Percentiles rank a stretch among this genome's conserved stretches.
Conservation (phyloP, 2,797 vertebrate genomes). For the Tenualosa thibaudeaui region DNA sequence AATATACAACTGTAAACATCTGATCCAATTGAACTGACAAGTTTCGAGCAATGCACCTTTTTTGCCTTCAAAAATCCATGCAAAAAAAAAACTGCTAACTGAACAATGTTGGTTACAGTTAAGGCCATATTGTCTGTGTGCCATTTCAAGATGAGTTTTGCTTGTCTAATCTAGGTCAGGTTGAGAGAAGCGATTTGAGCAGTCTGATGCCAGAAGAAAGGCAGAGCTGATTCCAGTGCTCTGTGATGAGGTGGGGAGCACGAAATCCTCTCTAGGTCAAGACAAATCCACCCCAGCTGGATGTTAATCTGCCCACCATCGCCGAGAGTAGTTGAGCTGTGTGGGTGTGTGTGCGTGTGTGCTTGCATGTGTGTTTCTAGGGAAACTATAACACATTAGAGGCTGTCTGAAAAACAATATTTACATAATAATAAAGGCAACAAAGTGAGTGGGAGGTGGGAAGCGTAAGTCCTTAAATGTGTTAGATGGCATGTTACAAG, state of each 20-base stretch:
- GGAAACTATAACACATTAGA: not conserved
- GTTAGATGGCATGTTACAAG: not conserved
- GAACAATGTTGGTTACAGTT: slow-evolving; percentile 17
- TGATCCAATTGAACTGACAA: not conserved
- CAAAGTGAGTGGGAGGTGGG: not conserved
- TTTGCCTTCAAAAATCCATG: not conserved
- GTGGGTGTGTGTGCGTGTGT: not conserved
- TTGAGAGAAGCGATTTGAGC: slow-evolving; percentile 18
- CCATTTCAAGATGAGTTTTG: slow-evolving; percentile 12
- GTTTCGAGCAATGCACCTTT: not conserved
- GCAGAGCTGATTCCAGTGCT: slow-evolving; percentile 16
- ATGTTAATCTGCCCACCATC: slow-evolving; percentile 22
- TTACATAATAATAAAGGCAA: not conserved
- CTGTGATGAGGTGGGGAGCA: slow-evolving; percentile 22
- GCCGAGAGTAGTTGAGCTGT: not conserved
- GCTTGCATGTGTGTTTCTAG: not conserved
- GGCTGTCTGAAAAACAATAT: slow-evolving; percentile 1
- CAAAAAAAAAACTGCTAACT: not conserved
- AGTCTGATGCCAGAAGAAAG: slow-evolving; percentile 18
- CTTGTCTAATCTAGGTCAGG: slow-evolving; percentile 22
- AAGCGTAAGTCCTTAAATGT: not conserved
- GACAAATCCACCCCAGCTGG: slow-evolving; percentile 26
- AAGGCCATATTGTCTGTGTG: slow-evolving; percentile 15
- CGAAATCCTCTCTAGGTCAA: slow-evolving; percentile 25
- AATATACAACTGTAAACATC: slow-evolving; percentile 5